Evolutionary conservation across 2,888 invertebrate genomes (phyloP).

Genomic region (Silvanus unidentatus): DNA sequence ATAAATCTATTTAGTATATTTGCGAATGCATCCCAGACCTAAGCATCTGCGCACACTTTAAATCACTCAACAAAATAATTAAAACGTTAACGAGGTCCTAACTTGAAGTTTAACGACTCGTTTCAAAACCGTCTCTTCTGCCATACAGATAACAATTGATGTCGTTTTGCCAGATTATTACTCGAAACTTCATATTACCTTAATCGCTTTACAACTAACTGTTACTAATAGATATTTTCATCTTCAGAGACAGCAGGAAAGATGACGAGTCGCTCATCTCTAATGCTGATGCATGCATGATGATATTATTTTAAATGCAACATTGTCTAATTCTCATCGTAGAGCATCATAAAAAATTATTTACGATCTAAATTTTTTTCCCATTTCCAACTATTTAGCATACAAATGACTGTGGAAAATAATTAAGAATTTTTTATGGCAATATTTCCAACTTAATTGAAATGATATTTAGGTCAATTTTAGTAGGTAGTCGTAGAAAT

Average conservation of each 20-base stretch:
- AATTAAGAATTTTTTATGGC: conserved; percentile 2
- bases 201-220: too few species aligned
- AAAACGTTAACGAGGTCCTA: conserved; percentile 43
- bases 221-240: too few species aligned
- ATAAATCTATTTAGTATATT: conserved; percentile 33
- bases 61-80: conserved; percentile 42
- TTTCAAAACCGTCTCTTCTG: conserved; percentile 32
- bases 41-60: conserved; percentile 36
- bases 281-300: too few species aligned
- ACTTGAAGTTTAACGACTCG: conserved; percentile 42
- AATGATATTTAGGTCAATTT: conserved; percentile 1
- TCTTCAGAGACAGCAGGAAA: too few species aligned
- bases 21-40: conserved; percentile 20
- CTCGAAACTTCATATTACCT: too few species aligned
- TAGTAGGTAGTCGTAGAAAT: too few species aligned
- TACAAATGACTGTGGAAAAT: not conserved
- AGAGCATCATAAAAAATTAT: conserved; percentile 10
- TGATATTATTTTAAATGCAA: too few species aligned
- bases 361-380: too few species aligned
- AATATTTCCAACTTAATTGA: not conserved
- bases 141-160: conserved; percentile 18
- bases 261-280: too few species aligned
- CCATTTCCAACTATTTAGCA: not conserved
- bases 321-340: not conserved
- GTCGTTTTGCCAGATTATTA: conserved; percentile 4